A percentile compares a stretch with the other conserved stretches of the same genome.
Evolutionary conservation across 2,888 invertebrate genomes (phyloP).

Genomic region (Agrochola circellaris): DNA sequence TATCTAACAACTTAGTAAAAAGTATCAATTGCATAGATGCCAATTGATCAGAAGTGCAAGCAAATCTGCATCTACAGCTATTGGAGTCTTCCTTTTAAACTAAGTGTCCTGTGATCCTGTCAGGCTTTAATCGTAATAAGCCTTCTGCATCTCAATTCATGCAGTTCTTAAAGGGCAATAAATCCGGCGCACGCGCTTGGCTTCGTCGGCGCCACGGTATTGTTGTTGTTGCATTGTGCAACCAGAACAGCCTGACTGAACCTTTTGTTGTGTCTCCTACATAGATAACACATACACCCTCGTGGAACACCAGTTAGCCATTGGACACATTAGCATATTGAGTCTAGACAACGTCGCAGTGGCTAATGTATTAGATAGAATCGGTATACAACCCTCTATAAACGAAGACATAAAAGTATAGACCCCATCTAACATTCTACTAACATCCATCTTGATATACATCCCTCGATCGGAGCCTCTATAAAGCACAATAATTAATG

Average conservation of each 20-base stretch:
- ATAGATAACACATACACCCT: conserved; percentile 67
- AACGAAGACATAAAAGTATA: conserved; percentile 68
- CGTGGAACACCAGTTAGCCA: conserved; percentile 17
- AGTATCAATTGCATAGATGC: background rate
- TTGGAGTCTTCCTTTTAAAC: background rate
- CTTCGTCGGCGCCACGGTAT: conserved; percentile 71
- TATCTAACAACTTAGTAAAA: background rate
- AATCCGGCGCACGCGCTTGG: conserved; percentile 72
- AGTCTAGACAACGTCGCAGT: conserved; percentile 28
- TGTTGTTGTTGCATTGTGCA: conserved; percentile 78
- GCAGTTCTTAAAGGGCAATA: conserved; percentile 65
- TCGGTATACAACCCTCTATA: conserved; percentile 69
- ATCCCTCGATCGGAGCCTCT: conserved; percentile 24
- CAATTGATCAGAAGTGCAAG: background rate
- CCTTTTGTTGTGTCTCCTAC: conserved; percentile 73
- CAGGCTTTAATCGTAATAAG: conserved; percentile 6
- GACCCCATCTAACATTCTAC: conserved; percentile 39
- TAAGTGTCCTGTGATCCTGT: background rate
- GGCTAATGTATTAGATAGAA: conserved; percentile 36
- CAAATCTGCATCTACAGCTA: background rate
- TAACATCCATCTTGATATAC: conserved; percentile 48
- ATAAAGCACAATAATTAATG: conserved; percentile 49
- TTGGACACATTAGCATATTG: conserved; percentile 26
- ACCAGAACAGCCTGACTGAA: conserved; percentile 68
- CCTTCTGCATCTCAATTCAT: conserved; percentile 32